Conservation (phyloP, 2,797 vertebrate species). For the Threskiornis aethiopicus region DNA sequence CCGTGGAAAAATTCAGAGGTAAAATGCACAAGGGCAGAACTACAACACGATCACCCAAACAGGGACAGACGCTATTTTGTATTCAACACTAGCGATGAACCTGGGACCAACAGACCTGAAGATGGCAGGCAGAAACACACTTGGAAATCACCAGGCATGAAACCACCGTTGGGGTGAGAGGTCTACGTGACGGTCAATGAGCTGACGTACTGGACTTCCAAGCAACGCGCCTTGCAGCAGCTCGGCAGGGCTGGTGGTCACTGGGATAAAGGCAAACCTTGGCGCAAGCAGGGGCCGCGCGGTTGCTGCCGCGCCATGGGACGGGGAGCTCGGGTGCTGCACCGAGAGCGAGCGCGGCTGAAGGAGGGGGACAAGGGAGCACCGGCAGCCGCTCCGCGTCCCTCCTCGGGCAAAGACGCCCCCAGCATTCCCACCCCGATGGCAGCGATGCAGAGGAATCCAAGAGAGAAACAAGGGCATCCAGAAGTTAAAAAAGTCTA, state of each 20-base stretch:
- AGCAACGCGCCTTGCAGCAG: rapidly evolving
- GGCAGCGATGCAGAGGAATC: background rate
- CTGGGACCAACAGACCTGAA: background rate
- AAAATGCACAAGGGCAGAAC: background rate
- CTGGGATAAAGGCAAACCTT: background rate
- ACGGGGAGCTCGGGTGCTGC: background rate
- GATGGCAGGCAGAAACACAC: background rate
- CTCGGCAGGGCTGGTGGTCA: background rate
- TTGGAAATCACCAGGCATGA: background rate
- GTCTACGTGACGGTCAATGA: background rate
- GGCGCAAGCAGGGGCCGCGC: rapidly evolving
- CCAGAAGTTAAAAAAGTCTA: background rate
- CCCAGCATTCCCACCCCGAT: background rate
- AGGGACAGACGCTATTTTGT: background rate
- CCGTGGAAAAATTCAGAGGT: background rate
- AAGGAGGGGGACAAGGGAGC: background rate
- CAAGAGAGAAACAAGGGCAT: background rate
- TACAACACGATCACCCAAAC: background rate
- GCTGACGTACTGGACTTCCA: rapidly evolving
- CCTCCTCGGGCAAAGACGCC: background rate
- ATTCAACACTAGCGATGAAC: background rate
- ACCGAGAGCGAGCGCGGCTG: background rate
- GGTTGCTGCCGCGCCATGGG: background rate
- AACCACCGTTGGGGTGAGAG: background rate
- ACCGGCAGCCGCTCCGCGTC: background rate